Conservation (phyloP, 1,140 invertebrate genomes). For the Ostrea denselamellosa region DNA sequence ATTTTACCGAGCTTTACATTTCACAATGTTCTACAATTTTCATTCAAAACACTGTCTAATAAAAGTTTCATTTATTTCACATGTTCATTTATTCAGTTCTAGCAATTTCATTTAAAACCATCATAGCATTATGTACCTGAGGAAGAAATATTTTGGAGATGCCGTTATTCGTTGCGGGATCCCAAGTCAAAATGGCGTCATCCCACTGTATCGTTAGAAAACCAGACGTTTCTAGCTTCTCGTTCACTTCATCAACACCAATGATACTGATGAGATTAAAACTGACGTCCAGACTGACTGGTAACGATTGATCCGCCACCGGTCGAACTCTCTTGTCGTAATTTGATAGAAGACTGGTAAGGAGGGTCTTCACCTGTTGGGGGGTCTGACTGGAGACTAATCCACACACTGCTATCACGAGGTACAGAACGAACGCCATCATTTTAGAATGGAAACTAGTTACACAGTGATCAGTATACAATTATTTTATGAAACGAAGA, state of each 20-base stretch:
- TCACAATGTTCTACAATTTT: too few relatives aligned
- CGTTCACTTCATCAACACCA: constrained; percentile 49
- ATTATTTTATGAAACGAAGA: too few relatives aligned
- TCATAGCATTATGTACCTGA: neutral
- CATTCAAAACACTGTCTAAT: too few relatives aligned
- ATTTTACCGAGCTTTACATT: too few relatives aligned
- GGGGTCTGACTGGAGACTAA: neutral
- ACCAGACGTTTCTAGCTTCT: constrained; percentile 48
- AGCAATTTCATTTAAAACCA: too few relatives aligned
- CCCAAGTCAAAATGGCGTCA: constrained; percentile 52
- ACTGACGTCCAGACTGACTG: constrained; percentile 44
- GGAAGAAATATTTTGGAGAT: constrained; percentile 7
- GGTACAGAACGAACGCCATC: neutral
- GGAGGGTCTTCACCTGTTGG: neutral
- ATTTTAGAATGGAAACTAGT: neutral
- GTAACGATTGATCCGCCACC: constrained; percentile 30
- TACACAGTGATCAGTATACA: too few relatives aligned
- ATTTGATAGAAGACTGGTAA: neutral
- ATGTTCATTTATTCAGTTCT: too few relatives aligned
- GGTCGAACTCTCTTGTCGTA: constrained; percentile 56
- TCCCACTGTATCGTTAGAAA: constrained; percentile 45
- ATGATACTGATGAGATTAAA: constrained; percentile 49
- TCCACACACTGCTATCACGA: neutral
- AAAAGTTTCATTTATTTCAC: too few relatives aligned
- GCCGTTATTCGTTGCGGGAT: constrained; percentile 46